Percentiles rank a stretch among this genome's conserved stretches.
Evolutionary conservation across 2,888 invertebrate genomes (phyloP).

Genomic region (Laspeyria flexula): DNA sequence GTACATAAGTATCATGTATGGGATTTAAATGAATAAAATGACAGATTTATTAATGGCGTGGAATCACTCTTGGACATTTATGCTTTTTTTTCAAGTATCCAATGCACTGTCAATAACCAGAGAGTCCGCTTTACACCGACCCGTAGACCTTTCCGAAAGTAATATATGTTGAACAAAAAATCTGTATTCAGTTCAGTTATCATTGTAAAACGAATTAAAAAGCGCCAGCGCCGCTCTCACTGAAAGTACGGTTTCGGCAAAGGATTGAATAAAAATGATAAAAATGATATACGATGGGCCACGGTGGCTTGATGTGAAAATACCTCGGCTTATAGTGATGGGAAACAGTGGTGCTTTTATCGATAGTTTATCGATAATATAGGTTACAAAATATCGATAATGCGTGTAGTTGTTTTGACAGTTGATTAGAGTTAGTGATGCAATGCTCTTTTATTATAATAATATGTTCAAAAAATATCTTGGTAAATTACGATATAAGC

Average conservation of each 20-base stretch:
- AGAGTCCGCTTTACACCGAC: constrained; percentile 17
- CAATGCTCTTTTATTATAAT: no score
- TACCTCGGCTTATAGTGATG: constrained; percentile 42
- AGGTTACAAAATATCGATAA: no score
- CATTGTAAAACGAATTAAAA: constrained; percentile 83
- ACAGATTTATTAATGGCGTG: no score
- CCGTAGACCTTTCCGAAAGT: constrained; percentile 42
- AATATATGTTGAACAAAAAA: constrained; percentile 49
- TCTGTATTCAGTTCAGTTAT: constrained; percentile 60
- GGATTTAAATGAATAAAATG: no score
- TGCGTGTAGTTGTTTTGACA: no score
- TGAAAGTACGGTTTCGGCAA: constrained; percentile 78
- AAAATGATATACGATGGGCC: constrained; percentile 76
- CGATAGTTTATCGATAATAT: constrained; percentile 15
- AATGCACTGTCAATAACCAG: constrained; percentile 9
- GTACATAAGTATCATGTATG: no score
- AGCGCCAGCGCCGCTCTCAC: constrained; percentile 63
- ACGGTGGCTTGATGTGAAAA: constrained; percentile 56
- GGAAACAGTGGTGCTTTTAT: constrained; percentile 3
- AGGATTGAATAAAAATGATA: constrained; percentile 80
- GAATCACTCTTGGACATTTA: no score
- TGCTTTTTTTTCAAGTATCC: neutral
- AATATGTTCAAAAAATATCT: no score
- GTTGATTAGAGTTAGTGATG: no score
- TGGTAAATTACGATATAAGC: no score